Conservation (phyloP, 2,113 vertebrate species). For the Sylvilagus bachmani region DNA sequence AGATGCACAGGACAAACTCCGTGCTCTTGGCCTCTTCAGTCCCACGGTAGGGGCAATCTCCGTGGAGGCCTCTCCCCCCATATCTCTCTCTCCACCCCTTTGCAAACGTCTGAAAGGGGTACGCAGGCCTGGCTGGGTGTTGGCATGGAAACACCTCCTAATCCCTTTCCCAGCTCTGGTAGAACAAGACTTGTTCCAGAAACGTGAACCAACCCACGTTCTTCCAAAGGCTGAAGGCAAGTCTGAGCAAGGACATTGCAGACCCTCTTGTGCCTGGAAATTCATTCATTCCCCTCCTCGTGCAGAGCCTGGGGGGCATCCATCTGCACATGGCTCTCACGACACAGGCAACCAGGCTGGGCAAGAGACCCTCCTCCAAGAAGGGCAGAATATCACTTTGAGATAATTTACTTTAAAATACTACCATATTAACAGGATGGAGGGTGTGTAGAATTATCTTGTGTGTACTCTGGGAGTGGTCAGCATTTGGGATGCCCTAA, state of each 20-base stretch:
- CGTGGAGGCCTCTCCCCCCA: background rate
- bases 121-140: background rate
- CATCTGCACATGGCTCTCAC: background rate
- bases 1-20: fast-evolving
- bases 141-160: background rate
- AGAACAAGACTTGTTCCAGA: background rate
- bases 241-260: background rate
- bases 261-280: background rate
- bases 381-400: background rate
- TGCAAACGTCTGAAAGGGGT: background rate
- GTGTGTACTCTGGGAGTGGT: background rate
- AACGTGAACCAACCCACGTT: background rate
- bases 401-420: background rate
- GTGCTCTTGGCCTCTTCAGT: background rate
- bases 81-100: background rate
- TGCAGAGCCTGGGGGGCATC: background rate
- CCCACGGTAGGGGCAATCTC: background rate
- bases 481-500: background rate
- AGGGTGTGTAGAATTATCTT: background rate
- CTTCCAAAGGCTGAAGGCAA: background rate
- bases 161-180: background rate
- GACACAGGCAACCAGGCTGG: slow-evolving; percentile 3
- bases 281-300: background rate
- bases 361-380: background rate
- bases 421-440: background rate